Conservation (phyloP, 2,797 vertebrate species). For the Hypotaenidia philippensis region DNA sequence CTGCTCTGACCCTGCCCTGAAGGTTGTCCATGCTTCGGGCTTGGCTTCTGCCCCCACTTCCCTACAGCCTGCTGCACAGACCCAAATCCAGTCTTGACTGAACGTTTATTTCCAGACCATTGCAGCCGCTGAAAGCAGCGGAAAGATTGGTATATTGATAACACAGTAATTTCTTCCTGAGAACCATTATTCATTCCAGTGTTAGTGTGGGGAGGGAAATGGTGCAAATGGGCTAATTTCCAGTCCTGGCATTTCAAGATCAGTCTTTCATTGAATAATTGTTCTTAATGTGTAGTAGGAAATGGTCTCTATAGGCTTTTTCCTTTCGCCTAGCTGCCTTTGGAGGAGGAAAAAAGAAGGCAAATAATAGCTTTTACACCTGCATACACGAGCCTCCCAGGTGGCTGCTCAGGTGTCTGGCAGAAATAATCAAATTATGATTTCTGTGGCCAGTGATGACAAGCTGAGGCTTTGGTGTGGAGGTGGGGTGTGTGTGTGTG, state of each 20-base stretch:
- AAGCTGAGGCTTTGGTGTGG: background rate
- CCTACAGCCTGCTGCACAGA: slow-evolving; percentile 1
- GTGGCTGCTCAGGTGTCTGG: background rate
- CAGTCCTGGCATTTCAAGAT: slow-evolving; percentile 44
- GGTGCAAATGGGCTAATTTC: slow-evolving; percentile 27
- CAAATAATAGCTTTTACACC: background rate
- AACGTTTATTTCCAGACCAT: slow-evolving; percentile 46
- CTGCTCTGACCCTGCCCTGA: too few relatives aligned
- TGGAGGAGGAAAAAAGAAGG: background rate
- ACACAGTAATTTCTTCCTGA: slow-evolving; percentile 65
- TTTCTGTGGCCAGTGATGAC: background rate
- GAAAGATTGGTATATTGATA: slow-evolving; percentile 61
- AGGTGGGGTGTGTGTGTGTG: background rate
- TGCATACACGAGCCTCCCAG: background rate
- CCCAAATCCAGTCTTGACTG: slow-evolving; percentile 4
- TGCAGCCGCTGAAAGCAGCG: slow-evolving; percentile 56
- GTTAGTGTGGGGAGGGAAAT: background rate
- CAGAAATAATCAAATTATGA: slow-evolving; percentile 1
- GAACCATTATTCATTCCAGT: slow-evolving; percentile 53
- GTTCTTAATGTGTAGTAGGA: background rate
- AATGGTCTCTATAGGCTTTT: background rate
- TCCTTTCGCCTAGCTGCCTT: background rate
- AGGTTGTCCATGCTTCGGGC: fast-evolving
- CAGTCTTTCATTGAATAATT: slow-evolving; percentile 38
- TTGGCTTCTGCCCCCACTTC: background rate